These are phyloP conservation scores for Anthopleura xanthogrammica DNA, from an alignment of 92 coral and sea anemone species.

Conservation along the genomic window DNA sequence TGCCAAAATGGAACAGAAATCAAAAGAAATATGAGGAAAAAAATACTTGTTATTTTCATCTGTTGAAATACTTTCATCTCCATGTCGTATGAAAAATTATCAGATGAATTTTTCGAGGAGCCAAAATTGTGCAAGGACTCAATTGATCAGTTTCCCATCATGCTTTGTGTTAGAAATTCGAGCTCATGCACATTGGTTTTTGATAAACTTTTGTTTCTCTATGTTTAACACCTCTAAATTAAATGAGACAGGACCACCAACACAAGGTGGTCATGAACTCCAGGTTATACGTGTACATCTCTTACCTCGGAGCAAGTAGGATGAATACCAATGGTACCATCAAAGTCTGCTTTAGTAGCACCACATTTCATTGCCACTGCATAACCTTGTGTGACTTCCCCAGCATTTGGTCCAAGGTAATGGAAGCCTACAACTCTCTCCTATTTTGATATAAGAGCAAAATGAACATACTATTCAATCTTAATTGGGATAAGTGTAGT, in stretches of 20 bases:
- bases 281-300: background rate
- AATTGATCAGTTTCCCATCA: no score
- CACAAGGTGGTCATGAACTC: background rate
- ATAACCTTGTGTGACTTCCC: conserved; percentile 95
- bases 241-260: background rate
- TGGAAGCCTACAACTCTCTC: conserved; percentile 94
- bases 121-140: no score
- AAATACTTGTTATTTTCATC: no score
- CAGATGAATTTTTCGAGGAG: no score
- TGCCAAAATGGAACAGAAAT: no score
- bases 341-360: conserved; percentile 90
- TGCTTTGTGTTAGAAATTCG: no score
- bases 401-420: conserved; percentile 89
- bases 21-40: no score
- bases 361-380: conserved; percentile 96
- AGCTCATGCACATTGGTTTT: no score
- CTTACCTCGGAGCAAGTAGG: conserved; percentile 95
- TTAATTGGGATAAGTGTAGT: no score
- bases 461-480: background rate
- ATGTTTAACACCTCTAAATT: background rate
- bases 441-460: conserved; percentile 29
- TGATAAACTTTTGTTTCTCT: no score
- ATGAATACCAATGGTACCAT: conserved; percentile 91
- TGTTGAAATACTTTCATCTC: no score
- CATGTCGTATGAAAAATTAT: no score